Conservation (phyloP, 2,888 invertebrate genomes). For the Parnassius mnemosyne region DNA sequence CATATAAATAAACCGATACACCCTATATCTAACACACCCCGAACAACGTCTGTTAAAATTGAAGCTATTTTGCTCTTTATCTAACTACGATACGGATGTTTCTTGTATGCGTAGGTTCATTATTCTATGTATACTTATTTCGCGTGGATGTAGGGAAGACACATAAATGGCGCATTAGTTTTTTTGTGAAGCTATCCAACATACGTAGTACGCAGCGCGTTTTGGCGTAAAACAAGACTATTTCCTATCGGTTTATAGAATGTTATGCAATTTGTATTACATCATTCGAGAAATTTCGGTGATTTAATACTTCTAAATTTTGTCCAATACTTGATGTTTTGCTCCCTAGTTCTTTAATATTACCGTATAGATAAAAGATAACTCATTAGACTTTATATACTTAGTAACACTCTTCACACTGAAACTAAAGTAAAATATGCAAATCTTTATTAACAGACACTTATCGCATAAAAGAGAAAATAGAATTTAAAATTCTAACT, state of each 20-base stretch:
- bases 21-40: constrained; percentile 52
- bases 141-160: constrained; percentile 49
- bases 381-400: too few species aligned
- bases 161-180: constrained; percentile 74
- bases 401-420: too few species aligned
- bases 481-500: too few species aligned
- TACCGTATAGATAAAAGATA: too few species aligned
- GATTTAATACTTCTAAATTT: too few species aligned
- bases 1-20: constrained; percentile 77
- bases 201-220: constrained; percentile 58
- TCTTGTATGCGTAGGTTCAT: constrained; percentile 11
- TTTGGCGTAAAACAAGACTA: constrained; percentile 70
- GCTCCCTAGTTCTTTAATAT: too few species aligned
- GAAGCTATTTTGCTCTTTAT: constrained; percentile 29
- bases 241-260: constrained; percentile 57
- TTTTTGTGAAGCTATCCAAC: constrained; percentile 62
- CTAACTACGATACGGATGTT: constrained; percentile 31
- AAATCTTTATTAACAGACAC: too few species aligned
- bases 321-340: too few species aligned
- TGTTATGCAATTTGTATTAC: constrained; percentile 43
- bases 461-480: too few species aligned
- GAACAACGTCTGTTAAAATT: constrained; percentile 45
- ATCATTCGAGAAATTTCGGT: constrained; percentile 12
- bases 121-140: constrained; percentile 31
- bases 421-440: too few species aligned